Evolutionary conservation across 2,888 invertebrate species (phyloP).

Genomic region (Cryptocephalus primarius): DNA sequence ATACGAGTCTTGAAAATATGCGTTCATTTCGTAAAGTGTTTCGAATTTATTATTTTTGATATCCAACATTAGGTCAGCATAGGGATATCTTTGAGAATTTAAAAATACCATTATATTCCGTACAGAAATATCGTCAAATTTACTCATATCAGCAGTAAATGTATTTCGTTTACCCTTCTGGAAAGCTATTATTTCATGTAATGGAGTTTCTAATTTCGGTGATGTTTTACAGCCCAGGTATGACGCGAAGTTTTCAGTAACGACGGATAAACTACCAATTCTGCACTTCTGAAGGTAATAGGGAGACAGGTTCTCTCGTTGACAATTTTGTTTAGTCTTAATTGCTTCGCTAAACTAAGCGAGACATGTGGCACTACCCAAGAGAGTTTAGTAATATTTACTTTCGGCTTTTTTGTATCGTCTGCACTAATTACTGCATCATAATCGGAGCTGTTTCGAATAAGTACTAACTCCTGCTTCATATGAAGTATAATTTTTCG

Average conservation of each 20-base stretch:
- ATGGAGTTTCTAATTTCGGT: constrained; percentile 5
- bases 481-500: constrained; percentile 10
- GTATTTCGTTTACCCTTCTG: constrained; percentile 1
- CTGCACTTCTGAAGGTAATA: constrained; percentile 7
- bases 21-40: constrained; percentile 9
- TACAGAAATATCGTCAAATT: constrained; percentile 6
- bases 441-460: constrained; percentile 7
- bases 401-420: constrained; percentile 5
- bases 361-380: constrained; percentile 11
- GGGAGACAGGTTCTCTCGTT: constrained; percentile 4
- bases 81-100: constrained; percentile 5
- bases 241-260: constrained; percentile 6
- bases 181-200: constrained; percentile 4
- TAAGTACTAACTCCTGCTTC: constrained; percentile 11
- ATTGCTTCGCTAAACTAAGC: constrained; percentile 3
- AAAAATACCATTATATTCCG: constrained; percentile 6
- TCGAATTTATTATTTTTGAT: constrained; percentile 4
- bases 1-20: constrained; percentile 6
- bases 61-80: constrained; percentile 1
- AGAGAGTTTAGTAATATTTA: constrained; percentile 6
- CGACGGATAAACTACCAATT: constrained; percentile 9
- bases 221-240: constrained; percentile 8
- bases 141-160: constrained; percentile 1
- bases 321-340: constrained; percentile 5
- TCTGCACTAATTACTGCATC: constrained; percentile 6